Base-by-base conservation (phyloP, 2,113 vertebrate species). In the Phylloscopus trochilus region DNA sequence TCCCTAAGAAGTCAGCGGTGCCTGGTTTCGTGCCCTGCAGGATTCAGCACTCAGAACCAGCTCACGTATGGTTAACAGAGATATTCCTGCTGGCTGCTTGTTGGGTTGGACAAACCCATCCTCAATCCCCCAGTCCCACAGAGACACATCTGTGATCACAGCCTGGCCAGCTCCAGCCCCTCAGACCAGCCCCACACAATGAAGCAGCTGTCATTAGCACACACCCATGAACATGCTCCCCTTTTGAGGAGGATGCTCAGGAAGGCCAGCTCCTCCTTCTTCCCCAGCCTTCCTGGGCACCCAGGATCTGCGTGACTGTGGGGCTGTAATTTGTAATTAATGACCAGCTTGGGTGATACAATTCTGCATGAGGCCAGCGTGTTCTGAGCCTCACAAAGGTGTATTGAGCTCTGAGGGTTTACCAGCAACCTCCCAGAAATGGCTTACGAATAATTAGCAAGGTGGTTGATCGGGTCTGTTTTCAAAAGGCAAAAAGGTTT, bases 281-380 rank as follows among this genome's bases (percentile, higher is more conserved):
- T 1, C 10, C 19, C 13, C 55, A 49, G 58, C 17, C 30, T 23
- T 37, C 58, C 74, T 3, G 12, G 24, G 51, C 26, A 70, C 27
- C 41, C 15, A 13, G 2, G 1, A 41, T 9, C 56, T 17, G 44
- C 0, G 0, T 0, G 1, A 14, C 28, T 1, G 1, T 5, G n/a
- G 41, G 26, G 53, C 23, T 9, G 10, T 21, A 22, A 86, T 69
- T 37, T 5, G 7, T 22, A 27, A 86, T 66, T 30, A 66, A 35
- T 27, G 10, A 64, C 67, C 53, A 62, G 68, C 77, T 64, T 66
- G 35, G 15, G 23, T 41, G 22, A 59, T 35, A 35, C n/a, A 35
- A 26, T 35, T 59, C 58, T 35, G 58, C 9, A 1, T 35, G 58
- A 35, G 15, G 15, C 58, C 58, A 59, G n/a, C 3, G 3, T 37